phyloP scores from a whole-genome alignment of 2,888 invertebrate species.

The Orthonychiurus folsomi region DNA sequence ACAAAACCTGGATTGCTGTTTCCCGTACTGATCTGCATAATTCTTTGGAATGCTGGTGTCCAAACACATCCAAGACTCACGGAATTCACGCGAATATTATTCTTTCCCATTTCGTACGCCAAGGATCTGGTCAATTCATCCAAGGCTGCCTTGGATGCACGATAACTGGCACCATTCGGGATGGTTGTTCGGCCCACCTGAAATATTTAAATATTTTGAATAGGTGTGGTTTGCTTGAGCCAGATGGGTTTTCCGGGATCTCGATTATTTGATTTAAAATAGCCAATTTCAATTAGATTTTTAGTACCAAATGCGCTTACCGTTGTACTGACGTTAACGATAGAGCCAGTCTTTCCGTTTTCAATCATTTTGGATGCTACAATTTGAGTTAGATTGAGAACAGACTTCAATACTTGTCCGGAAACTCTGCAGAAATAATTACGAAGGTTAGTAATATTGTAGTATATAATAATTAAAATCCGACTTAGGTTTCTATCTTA shows the following conservation, averaged over 20 bases:
- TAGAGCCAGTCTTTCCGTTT: constrained; percentile 43
- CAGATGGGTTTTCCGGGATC: no score
- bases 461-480: not conserved
- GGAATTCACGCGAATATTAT: constrained; percentile 6
- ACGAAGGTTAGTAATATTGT: not conserved
- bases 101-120: constrained; percentile 4
- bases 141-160: not conserved
- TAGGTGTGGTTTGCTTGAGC: no score
- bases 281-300: not conserved
- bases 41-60: not conserved
- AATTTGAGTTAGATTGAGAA: constrained; percentile 47
- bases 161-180: not conserved
- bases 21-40: not conserved
- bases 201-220: not conserved
- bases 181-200: not conserved
- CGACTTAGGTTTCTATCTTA: not conserved
- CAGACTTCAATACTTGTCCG: constrained; percentile 44
- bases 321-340: constrained; percentile 47
- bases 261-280: not conserved
- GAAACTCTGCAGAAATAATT: not conserved
- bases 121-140: not conserved
- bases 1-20: not conserved
- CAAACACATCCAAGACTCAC: not conserved
- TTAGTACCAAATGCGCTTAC: constrained; percentile 30
- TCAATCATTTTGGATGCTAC: constrained; percentile 45